Evolutionary conservation across 2,888 invertebrate genomes (phyloP), one percentile per base, ranked within the genome.

Genomic region (Cataglyphis rosenhaueri): DNA sequence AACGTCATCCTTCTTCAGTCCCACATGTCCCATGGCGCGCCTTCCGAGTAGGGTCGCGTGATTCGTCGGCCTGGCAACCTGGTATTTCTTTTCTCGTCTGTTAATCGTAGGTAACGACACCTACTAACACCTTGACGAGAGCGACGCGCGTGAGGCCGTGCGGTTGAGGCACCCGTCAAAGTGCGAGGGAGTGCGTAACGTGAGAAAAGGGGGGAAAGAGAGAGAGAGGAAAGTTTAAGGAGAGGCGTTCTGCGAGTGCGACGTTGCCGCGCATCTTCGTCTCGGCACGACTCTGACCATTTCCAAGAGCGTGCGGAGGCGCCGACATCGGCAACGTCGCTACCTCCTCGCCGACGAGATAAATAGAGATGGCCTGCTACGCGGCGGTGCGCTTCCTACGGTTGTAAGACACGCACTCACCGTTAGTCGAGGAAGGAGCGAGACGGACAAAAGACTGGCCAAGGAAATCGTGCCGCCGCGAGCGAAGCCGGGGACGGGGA

Each of bases 341-440:
- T 44, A 41, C n/a, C 57, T 57, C 78, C 52, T 44, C 15, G 29
- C 73, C 44, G 84, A 44, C 57, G 79, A 90, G 89, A 91, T 90
- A 90, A 90, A 91, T 88, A 89, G 87, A 90, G 88, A 90, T 85
- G 87, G 86, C 85, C 88, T 82, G 88, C 76, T 86, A 86, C 84
- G 86, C 75, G 85, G 86, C 83, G 29, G 82, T 79, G 78, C 81
- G 82, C 83, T 57, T 55, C 65, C 66, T 71, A 71, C 83, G 76
- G 82, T 86, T 68, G 57, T 41, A 84, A 88, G 86, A 86, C 84
- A 86, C 81, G 57, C 86, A 81, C 87, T 76, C 87, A 91, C 89
- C 88, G 91, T 91, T 91, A 91, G 90, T 88, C 86, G 85, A 84
- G 84, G 87, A 89, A 87, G 81, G 66, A 90, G 86, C 79, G 90